These are phyloP conservation scores for Sinohyriopsis cumingii DNA, from an alignment of 2,888 invertebrate genomes.

Conservation along the genomic window DNA sequence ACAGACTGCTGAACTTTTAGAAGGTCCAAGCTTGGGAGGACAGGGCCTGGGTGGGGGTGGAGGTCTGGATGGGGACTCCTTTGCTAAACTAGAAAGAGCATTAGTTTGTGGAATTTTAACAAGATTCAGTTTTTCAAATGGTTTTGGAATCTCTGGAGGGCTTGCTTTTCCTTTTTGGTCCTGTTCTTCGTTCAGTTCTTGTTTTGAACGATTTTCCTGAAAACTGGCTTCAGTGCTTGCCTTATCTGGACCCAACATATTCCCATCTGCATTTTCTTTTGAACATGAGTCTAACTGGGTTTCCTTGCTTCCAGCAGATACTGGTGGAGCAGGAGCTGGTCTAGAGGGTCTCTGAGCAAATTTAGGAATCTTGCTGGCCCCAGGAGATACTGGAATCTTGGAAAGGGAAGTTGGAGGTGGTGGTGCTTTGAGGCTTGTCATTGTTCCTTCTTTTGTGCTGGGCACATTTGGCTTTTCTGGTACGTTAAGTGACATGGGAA, in stretches of 20 bases:
- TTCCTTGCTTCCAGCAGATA: not conserved
- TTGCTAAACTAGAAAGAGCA: constrained; percentile 4
- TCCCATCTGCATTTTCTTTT: constrained; percentile 8
- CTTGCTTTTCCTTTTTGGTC: constrained; percentile 13
- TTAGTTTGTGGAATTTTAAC: constrained; percentile 46
- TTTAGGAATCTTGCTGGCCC: constrained; percentile 18
- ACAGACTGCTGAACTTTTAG: constrained; percentile 18
- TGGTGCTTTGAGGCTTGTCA: not conserved
- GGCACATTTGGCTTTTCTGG: not conserved
- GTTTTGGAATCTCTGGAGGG: constrained; percentile 47
- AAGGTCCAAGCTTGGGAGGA: constrained; percentile 18
- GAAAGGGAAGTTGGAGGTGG: constrained; percentile 8
- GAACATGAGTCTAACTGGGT: constrained; percentile 12
- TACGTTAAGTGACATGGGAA: not conserved
- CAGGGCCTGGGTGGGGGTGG: constrained; percentile 38
- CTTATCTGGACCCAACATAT: constrained; percentile 9
- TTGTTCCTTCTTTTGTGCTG: not conserved
- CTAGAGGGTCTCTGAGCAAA: constrained; percentile 20
- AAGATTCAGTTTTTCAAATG: constrained; percentile 53
- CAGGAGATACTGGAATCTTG: constrained; percentile 8
- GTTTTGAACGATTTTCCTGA: constrained; percentile 2
- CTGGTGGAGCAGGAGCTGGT: constrained; percentile 15
- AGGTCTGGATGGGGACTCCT: constrained; percentile 18
- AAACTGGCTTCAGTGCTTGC: not conserved
- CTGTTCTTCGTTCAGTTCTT: constrained; percentile 11